Base-by-base conservation (phyloP, 1,140 invertebrate genomes). In the Lepidurus couesii region DNA sequence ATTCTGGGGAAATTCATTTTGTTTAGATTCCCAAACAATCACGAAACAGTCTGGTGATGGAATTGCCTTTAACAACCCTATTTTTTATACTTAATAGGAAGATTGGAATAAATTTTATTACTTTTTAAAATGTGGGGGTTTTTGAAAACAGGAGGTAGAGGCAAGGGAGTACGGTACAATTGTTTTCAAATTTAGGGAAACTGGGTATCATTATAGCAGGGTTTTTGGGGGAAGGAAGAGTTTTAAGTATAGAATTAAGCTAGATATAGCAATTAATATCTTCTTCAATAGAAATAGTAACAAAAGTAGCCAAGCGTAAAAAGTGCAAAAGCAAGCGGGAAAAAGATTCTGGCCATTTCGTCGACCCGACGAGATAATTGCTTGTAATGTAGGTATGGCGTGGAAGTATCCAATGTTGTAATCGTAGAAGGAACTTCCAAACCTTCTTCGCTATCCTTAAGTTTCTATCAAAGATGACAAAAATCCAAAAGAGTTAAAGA, bases 361-460 rank as follows among this genome's bases (percentile, higher is more conserved):
- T 65, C 53, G 4, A 65, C 53, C 53, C 53, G 16, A 7, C 53
- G 53, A 16, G 53, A 65, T 65, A 65, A 65, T 21, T 65, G 53
- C 13, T 65, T 65, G 53, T 65, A 65, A 21, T 65, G 21, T 8
- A 65, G 21, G 7, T 65, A 65, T 9, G 53, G 53, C 21, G 53
- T 21, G 1, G 8, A 2, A 21, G 16, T 21, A 13, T 65, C 53
- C 21, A 21, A 21, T 65, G 53, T 13, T 0, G 53, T 4, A n/a
- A 65, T 65, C 53, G 53, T 65, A 7, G 53, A 65, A 9, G 53
- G 53, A 16, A 13, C 53, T 7, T 65, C 53, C 13, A 65, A 65
- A 16, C 53, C 53, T 65, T 65, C 53, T 16, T 65, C 53, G 53
- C 53, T 65, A 21, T 65, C 53, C 53, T 65, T 65, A n/a, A 65